These are phyloP conservation scores for Perizoma flavofasciatum DNA, from an alignment of 2,888 invertebrate species.

Conservation along the genomic window DNA sequence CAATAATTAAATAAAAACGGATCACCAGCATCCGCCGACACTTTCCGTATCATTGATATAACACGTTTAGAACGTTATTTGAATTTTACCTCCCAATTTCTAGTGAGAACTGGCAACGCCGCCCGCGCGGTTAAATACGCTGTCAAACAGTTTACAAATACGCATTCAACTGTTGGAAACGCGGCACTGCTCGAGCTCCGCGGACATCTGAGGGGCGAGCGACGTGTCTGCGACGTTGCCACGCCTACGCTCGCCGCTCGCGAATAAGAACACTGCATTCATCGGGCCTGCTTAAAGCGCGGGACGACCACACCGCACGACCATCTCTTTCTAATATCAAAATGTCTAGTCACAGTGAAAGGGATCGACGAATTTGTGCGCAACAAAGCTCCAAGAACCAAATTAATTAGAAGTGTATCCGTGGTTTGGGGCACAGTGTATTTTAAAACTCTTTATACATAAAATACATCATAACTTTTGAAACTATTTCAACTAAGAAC, in stretches of 20 bases:
- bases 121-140: slow-evolving; percentile 65
- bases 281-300: slow-evolving; percentile 50
- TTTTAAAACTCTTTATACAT: slow-evolving; percentile 2
- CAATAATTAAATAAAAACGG: too few relatives aligned
- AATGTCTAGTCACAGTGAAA: slow-evolving; percentile 27
- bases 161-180: slow-evolving; percentile 80
- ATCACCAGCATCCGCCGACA: slow-evolving; percentile 27
- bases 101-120: slow-evolving; percentile 70
- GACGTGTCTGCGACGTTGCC: slow-evolving; percentile 57
- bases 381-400: slow-evolving; percentile 33
- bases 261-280: slow-evolving; percentile 57
- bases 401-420: slow-evolving; percentile 29
- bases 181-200: slow-evolving; percentile 68
- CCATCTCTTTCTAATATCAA: slow-evolving; percentile 45
- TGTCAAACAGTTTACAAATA: slow-evolving; percentile 71
- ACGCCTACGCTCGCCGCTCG: slow-evolving; percentile 60
- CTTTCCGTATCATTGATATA: slow-evolving; percentile 19
- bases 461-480: neutral
- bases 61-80: slow-evolving; percentile 44
- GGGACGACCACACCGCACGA: slow-evolving; percentile 38
- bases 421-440: slow-evolving; percentile 8
- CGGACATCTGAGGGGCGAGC: slow-evolving; percentile 70
- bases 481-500: too few relatives aligned
- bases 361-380: slow-evolving; percentile 37
- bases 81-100: slow-evolving; percentile 73